A percentile compares a stretch with the other conserved stretches of the same genome.
These are phyloP conservation scores for Anisognathus igniventris DNA, from an alignment of 2,797 vertebrate genomes.

Conservation along the genomic window DNA sequence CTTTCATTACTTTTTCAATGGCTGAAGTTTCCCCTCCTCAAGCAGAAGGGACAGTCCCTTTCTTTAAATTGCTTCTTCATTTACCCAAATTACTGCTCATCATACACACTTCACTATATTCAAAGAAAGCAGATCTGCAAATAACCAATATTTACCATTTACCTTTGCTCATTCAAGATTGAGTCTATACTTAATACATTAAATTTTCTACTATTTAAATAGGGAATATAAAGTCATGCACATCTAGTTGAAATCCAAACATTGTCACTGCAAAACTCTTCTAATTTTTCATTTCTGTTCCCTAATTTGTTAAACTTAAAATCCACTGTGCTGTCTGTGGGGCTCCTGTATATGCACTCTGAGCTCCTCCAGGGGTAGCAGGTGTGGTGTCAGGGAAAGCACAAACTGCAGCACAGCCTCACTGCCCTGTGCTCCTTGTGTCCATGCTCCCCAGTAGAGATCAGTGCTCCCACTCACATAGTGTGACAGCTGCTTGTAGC, in stretches of 20 bases:
- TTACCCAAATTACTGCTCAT: background rate
- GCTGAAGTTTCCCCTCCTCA: background rate
- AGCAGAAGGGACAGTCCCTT: background rate
- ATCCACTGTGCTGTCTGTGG: background rate
- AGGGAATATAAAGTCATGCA: background rate
- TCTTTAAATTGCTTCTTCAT: background rate
- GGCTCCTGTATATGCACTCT: background rate
- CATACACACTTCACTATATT: accelerated
- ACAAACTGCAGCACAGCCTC: background rate
- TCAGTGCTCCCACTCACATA: too few relatives aligned
- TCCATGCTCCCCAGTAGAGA: background rate
- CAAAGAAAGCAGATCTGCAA: background rate
- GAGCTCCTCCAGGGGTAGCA: background rate
- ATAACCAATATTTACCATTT: background rate
- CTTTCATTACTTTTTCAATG: background rate
- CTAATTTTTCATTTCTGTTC: background rate
- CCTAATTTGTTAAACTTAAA: background rate
- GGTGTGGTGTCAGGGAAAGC: too few relatives aligned
- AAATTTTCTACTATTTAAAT: background rate
- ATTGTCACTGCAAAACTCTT: background rate
- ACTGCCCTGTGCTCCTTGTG: background rate
- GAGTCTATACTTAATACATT: background rate
- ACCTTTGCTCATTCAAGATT: background rate
- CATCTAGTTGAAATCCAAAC: background rate
- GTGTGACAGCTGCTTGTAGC: background rate